These are phyloP conservation scores for Crotalus viridis DNA, from an alignment of 2,113 vertebrate genomes.

Conservation along the genomic window DNA sequence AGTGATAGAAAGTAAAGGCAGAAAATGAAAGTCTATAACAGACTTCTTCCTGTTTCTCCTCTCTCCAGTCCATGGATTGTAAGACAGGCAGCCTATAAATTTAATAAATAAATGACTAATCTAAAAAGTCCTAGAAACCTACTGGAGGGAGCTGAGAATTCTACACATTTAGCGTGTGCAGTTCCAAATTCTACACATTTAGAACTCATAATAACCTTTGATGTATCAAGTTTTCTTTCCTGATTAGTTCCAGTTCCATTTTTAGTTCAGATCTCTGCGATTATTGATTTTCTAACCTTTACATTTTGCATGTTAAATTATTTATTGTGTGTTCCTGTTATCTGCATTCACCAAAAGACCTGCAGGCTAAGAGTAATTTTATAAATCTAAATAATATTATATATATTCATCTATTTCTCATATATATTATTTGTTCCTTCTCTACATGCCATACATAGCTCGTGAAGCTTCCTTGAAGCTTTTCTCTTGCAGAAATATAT, in stretches of 20 bases:
- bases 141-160: neutral
- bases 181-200: neutral
- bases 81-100: neutral
- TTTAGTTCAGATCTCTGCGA: neutral
- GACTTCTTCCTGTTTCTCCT: no score
- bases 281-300: conserved; percentile 7
- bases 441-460: neutral
- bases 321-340: conserved; percentile 1
- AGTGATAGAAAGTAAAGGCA: neutral
- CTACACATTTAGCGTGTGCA: neutral
- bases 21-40: neutral
- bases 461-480: neutral
- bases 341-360: neutral
- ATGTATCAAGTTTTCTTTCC: neutral
- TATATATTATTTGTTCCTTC: neutral
- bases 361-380: neutral
- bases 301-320: neutral
- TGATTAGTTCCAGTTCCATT: neutral
- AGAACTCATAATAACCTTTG: neutral
- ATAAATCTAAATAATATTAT: neutral
- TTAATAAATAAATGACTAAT: neutral
- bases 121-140: neutral
- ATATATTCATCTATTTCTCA: neutral
- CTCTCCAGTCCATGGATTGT: neutral
- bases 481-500: neutral